Conservation (phyloP, 2,113 vertebrate species). For the Meriones unguiculatus region DNA sequence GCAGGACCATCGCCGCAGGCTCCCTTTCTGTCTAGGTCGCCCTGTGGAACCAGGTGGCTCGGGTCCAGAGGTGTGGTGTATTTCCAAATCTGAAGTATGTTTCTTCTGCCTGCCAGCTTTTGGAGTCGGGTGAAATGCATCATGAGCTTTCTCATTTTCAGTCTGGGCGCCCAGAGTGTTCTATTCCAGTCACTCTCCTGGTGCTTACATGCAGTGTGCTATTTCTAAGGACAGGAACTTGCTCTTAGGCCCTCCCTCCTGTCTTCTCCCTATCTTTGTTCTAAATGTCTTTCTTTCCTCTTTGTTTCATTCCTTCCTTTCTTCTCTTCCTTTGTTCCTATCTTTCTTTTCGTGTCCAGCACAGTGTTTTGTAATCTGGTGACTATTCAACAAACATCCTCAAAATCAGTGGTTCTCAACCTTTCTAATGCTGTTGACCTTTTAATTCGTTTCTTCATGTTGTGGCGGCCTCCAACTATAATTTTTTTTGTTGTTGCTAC, state of each 20-base stretch:
- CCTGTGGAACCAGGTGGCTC: background rate
- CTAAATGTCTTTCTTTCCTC: fast-evolving
- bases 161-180: background rate
- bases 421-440: background rate
- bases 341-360: background rate
- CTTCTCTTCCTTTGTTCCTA: fast-evolving
- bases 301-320: fast-evolving
- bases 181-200: fast-evolving
- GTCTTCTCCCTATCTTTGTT: no score
- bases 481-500: background rate
- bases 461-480: background rate
- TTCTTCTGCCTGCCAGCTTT: background rate
- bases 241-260: background rate
- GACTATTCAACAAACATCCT: background rate
- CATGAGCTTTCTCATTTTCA: background rate
- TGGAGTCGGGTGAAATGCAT: background rate
- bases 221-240: background rate
- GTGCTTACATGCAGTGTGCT: fast-evolving
- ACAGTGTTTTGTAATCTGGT: background rate
- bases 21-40: background rate
- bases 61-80: no score
- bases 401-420: background rate
- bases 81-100: background rate
- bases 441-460: background rate
- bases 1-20: background rate